Base-by-base conservation (phyloP, 2,797 vertebrate species). In the Cercopithecus petaurista region DNA sequence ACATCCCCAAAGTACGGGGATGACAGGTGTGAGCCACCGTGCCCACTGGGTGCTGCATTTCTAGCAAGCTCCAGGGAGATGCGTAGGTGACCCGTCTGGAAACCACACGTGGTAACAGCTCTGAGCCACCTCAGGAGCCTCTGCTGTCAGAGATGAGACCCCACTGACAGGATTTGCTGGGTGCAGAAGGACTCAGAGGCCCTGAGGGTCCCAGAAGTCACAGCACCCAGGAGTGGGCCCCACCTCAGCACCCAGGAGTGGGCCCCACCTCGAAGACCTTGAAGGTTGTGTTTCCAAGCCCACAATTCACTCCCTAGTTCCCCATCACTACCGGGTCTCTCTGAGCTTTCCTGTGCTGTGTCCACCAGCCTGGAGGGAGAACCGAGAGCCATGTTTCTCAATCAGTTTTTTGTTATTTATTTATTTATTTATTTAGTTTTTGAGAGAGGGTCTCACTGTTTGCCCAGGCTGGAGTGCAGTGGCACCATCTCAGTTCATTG, bases 61-160 rank as follows among this genome's bases (percentile, higher is more conserved):
- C 36, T 75, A 28, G 50, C n/a, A 9, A 1, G 24, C 28, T 55
- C 84, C 61, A 1, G 0, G 48, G 80, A 81, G 52, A n/a, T 15
- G 22, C 57, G 2, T 39, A 14, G 52, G 39, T 46, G 11, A 14
- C 79, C 84, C 5, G 0, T 46, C 86, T 14, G 55, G 22, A 26
- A n/a, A n/a, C 73, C 64, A 21, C 4, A 21, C 12, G 5, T 67
- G 0, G 7, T 1, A 43, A n/a, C 7, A 59, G 43, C 28, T 24
- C 52, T 1, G 22, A 70, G 43, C 76, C 41, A 3, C 75, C n/a
- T 2, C 0, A 5, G 28, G 75, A 82, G 12, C 43, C 39, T 46
- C 59, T 57, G 76, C 64, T 46, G 14, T 82, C 12, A 64, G 52
- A 24, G 67, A 30, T 22, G 6, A 86, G 50, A 50, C 12, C 9